phyloP scores from a whole-genome alignment of 2,888 invertebrate species.

The Taenaris catops region DNA sequence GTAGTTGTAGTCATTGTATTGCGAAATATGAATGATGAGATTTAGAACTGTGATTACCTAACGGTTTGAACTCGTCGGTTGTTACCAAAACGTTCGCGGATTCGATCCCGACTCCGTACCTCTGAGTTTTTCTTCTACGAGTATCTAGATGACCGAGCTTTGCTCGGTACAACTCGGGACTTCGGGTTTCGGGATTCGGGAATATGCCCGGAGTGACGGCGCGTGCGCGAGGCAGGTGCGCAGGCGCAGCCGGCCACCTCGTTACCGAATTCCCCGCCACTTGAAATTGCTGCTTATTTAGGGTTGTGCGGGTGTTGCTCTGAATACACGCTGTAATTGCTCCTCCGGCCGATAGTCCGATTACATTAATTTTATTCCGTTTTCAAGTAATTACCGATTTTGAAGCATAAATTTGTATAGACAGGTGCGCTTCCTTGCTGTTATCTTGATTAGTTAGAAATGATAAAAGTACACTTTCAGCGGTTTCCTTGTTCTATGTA shows the following conservation, averaged over 20 bases:
- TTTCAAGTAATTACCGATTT: slow-evolving; percentile 27
- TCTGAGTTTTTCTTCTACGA: too few species aligned
- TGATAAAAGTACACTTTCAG: slow-evolving; percentile 8
- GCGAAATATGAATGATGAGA: too few species aligned
- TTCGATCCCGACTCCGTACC: too few species aligned
- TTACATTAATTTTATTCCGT: slow-evolving; percentile 25
- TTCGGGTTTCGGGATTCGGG: slow-evolving; percentile 18
- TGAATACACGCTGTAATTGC: slow-evolving; percentile 26
- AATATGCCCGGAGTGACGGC: slow-evolving; percentile 31
- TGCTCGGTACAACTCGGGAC: too few species aligned
- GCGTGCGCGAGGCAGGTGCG: slow-evolving; percentile 58
- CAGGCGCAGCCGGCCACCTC: slow-evolving; percentile 58
- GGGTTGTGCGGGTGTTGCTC: slow-evolving; percentile 35
- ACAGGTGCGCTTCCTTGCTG: slow-evolving; percentile 23
- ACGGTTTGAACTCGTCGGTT: too few species aligned
- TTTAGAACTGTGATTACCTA: too few species aligned
- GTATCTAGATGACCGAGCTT: too few species aligned
- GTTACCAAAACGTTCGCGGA: too few species aligned
- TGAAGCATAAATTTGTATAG: slow-evolving; percentile 22
- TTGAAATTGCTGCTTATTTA: slow-evolving; percentile 51
- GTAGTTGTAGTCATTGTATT: too few species aligned
- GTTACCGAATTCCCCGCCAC: slow-evolving; percentile 52
- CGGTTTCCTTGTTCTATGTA: slow-evolving; percentile 2
- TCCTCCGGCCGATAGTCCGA: slow-evolving; percentile 23
- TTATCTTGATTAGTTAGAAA: slow-evolving; percentile 19